phyloP scores from a whole-genome alignment of 2,888 invertebrate genomes.

The Erebia palarica region DNA sequence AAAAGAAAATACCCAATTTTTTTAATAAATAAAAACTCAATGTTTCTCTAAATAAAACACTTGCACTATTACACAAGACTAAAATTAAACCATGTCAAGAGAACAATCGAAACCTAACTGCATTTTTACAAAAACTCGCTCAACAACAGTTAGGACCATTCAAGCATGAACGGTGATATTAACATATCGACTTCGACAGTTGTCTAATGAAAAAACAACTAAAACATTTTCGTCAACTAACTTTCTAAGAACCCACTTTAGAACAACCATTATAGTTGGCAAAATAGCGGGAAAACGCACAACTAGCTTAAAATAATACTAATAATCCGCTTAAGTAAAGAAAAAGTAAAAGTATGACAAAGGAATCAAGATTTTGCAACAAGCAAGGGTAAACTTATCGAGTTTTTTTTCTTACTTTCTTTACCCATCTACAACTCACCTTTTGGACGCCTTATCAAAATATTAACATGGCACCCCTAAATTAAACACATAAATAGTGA shows the following conservation, averaged over 20 bases:
- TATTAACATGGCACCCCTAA: slow-evolving; percentile 64
- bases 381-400: slow-evolving; percentile 75
- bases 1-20: not conserved
- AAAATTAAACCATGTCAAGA: slow-evolving; percentile 47
- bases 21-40: not conserved
- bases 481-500: slow-evolving; percentile 60
- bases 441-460: slow-evolving; percentile 53
- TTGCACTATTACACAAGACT: slow-evolving; percentile 38
- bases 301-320: slow-evolving; percentile 34
- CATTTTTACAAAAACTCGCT: slow-evolving; percentile 51
- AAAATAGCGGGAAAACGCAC: slow-evolving; percentile 58
- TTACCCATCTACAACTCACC: slow-evolving; percentile 46
- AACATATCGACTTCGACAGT: slow-evolving; percentile 48
- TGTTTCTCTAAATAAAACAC: slow-evolving; percentile 18
- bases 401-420: slow-evolving; percentile 62
- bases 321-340: slow-evolving; percentile 44
- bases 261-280: slow-evolving; percentile 41
- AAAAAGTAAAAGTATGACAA: slow-evolving; percentile 80
- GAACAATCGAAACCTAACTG: slow-evolving; percentile 52
- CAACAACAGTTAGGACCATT: slow-evolving; percentile 55
- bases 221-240: slow-evolving; percentile 32
- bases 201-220: slow-evolving; percentile 26
- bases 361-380: slow-evolving; percentile 70
- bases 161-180: slow-evolving; percentile 61
- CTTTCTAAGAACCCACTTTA: slow-evolving; percentile 48